Percentiles rank a stretch among this genome's conserved stretches.
Evolutionary conservation across 2,113 vertebrate genomes (phyloP).

Genomic region (Actinemys pallida): DNA sequence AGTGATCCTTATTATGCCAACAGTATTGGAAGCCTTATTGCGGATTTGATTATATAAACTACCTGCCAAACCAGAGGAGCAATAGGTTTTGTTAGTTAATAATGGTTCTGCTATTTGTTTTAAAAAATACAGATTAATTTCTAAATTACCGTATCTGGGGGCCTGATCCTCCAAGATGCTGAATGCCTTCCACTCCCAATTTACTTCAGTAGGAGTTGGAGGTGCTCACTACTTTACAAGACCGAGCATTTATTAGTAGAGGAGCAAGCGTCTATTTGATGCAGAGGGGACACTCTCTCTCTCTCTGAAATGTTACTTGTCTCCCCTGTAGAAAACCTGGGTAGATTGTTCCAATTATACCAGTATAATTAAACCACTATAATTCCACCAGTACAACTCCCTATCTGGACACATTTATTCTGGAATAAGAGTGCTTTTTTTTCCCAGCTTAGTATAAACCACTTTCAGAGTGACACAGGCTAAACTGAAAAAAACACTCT

Average conservation of each 20-base stretch:
- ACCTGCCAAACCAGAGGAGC: neutral
- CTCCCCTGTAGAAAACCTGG: too few relatives aligned
- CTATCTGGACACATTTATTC: neutral
- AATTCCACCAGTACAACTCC: neutral
- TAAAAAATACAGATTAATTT: neutral
- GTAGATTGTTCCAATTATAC: neutral
- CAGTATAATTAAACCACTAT: neutral
- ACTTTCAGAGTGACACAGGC: neutral
- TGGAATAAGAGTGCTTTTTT: neutral
- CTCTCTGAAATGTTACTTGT: neutral
- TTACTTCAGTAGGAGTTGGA: neutral
- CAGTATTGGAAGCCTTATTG: neutral
- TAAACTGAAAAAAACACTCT: neutral
- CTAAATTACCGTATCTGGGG: neutral
- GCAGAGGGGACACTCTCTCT: neutral
- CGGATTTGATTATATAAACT: neutral
- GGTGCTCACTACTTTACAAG: neutral
- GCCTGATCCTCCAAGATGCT: neutral
- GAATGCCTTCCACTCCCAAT: neutral
- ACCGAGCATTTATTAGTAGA: neutral
- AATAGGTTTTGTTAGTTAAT: neutral
- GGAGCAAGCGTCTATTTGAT: neutral
- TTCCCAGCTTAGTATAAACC: neutral
- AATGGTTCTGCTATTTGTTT: neutral
- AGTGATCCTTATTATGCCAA: conserved; percentile 20